Evolutionary conservation across 1,140 invertebrate genomes (phyloP).

Genomic region (Sycobia sp.): DNA sequence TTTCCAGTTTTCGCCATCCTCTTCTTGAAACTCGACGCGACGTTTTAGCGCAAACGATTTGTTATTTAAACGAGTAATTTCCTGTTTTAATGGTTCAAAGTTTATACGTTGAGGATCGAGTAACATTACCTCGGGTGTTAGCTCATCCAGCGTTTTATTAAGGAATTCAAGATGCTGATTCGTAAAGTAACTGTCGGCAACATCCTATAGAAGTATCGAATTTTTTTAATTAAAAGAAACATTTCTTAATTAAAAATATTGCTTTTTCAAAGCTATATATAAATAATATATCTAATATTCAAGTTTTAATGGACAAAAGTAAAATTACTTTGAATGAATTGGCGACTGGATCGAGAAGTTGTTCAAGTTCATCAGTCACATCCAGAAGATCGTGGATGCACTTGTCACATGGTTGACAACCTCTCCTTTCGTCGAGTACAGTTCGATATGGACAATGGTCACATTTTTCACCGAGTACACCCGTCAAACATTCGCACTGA

Average conservation of each 20-base stretch:
- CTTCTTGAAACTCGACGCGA: constrained; percentile 60
- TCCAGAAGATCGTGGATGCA: constrained; percentile 88
- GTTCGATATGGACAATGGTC: constrained; percentile 88
- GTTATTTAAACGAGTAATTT: constrained; percentile 66
- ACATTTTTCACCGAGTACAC: constrained; percentile 94
- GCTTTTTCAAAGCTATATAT: neutral
- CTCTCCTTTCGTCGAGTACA: constrained; percentile 71
- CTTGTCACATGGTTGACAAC: constrained; percentile 83
- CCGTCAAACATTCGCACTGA: constrained; percentile 92
- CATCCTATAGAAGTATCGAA: constrained; percentile 57
- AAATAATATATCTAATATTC: constrained; percentile 11
- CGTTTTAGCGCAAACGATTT: constrained; percentile 66
- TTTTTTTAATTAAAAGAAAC: neutral
- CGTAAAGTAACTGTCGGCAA: constrained; percentile 79
- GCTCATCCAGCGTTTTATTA: constrained; percentile 69
- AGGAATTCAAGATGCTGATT: constrained; percentile 75
- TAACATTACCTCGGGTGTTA: constrained; percentile 69
- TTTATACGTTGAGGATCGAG: constrained; percentile 72
- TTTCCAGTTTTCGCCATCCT: constrained; percentile 62
- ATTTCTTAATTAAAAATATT: too few species aligned
- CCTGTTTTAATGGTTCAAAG: constrained; percentile 65
- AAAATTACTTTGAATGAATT: constrained; percentile 73
- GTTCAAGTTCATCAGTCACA: constrained; percentile 77
- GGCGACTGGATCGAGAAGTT: constrained; percentile 69
- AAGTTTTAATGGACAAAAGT: neutral